Evolutionary conservation across 2,888 invertebrate genomes (phyloP).

Genomic region (Geotrupes spiniger): DNA sequence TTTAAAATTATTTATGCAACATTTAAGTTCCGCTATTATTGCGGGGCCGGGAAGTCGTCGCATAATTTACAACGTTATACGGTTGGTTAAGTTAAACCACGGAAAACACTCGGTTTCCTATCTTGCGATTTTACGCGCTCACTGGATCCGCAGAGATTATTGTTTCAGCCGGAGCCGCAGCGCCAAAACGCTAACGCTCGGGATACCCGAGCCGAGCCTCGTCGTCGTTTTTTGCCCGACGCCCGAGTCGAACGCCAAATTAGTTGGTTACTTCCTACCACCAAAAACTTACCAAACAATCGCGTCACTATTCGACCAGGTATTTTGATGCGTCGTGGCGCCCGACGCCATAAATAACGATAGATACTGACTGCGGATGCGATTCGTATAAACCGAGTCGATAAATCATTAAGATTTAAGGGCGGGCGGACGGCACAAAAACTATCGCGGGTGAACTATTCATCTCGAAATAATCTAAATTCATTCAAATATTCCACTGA

Average conservation of each 20-base stretch:
- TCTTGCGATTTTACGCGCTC: conserved; percentile 35
- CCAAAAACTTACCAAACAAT: too few species aligned
- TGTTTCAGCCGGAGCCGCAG: conserved; percentile 24
- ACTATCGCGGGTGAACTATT: conserved; percentile 29
- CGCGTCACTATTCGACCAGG: too few species aligned
- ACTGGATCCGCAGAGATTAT: conserved; percentile 30
- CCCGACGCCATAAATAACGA: too few species aligned
- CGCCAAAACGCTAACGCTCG: too few species aligned
- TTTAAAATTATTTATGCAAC: conserved; percentile 41
- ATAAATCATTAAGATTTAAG: too few species aligned
- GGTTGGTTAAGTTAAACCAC: conserved; percentile 36
- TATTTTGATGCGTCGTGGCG: too few species aligned
- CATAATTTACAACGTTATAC: conserved; percentile 35
- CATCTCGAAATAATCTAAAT: conserved; percentile 42
- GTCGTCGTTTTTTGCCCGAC: too few species aligned
- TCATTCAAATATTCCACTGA: conserved; percentile 40
- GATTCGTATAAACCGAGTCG: too few species aligned
- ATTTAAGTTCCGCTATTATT: conserved; percentile 44
- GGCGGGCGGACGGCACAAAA: conserved; percentile 17
- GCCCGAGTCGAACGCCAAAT: too few species aligned
- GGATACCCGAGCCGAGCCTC: too few species aligned
- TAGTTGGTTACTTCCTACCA: too few species aligned
- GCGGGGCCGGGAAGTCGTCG: conserved; percentile 39
- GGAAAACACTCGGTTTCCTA: conserved; percentile 37
- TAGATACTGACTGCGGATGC: too few species aligned